Conservation (phyloP, 1,140 invertebrate species). For the Sycophaga agraensis region DNA sequence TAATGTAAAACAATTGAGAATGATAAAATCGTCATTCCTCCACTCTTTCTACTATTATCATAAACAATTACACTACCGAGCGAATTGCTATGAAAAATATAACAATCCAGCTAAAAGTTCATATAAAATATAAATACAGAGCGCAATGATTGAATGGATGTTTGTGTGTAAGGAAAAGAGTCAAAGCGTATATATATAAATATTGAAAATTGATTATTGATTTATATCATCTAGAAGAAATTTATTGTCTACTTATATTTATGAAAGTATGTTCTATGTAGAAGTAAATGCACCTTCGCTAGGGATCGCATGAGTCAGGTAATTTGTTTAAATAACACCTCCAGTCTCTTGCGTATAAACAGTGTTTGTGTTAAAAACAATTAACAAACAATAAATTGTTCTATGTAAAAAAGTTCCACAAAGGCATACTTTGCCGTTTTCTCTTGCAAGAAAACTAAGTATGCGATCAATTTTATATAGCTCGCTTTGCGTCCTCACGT, state of each 20-base stretch:
- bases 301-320: neutral
- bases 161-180: conserved; percentile 21
- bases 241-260: conserved; percentile 4
- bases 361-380: neutral
- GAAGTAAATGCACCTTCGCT: neutral
- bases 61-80: no score
- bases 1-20: neutral
- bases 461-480: conserved; percentile 22
- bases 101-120: neutral
- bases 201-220: conserved; percentile 27
- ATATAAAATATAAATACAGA: neutral
- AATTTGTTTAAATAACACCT: neutral
- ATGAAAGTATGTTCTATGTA: neutral
- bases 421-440: conserved; percentile 7
- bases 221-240: conserved; percentile 1
- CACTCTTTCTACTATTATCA: neutral
- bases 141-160: neutral
- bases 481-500: conserved; percentile 13
- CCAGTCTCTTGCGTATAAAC: neutral
- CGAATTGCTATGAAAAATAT: no score
- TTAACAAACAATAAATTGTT: conserved; percentile 1
- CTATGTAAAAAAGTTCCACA: neutral
- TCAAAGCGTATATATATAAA: conserved; percentile 36
- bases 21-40: conserved; percentile 6
- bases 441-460: neutral